Base-by-base conservation (phyloP, 2,113 vertebrate species). In the Saimiri boliviensis region DNA sequence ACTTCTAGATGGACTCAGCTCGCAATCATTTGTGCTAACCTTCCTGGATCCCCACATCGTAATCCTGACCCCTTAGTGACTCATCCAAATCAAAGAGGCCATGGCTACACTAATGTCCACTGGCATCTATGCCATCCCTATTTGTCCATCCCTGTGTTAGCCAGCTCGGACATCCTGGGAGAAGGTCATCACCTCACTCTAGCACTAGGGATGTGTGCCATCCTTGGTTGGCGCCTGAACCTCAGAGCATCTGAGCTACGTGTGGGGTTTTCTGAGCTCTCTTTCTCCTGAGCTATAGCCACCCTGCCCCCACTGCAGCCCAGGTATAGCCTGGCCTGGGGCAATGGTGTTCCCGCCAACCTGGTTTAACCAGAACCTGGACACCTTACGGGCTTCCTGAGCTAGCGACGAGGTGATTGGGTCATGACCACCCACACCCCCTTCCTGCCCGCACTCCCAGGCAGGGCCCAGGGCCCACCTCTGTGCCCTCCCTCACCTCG, bases 401-500 rank as follows among this genome's bases (percentile, higher is more conserved):
- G 56, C 56, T 85, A 37, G 73, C 68, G 20, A 4, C 20, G 42
- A 80, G 77, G 35, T 49, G 49, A 77, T 0, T 35, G 58, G 71
- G 54, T n/a, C 49, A 8, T 19, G 49, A 52, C 52, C 17, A 60
- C 23, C 40, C 16, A 1, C 1, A 96, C 95, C 94, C 98, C 98
- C 37, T 98, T 98, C 45, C 96, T 98, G 98, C 0, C 66, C 95
- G 97, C 20, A 98, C 97, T 7, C 98, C 96, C 0, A 79, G 96
- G n/a, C 68, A 98, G 98, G 37, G 98, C 98, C 56, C 98, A 94
- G 2, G 96, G 92, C 21, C 98, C 98, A 98, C 98, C 98, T 12
- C 98, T 93, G 91, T 97, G 91, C 37, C 96, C 77, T 20, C 3
- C 49, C 97, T 98, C 97, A 99, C 99, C 99, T 99, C 99, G 0